Conservation (phyloP, 2,113 vertebrate genomes). For the Nannospalax galili region DNA sequence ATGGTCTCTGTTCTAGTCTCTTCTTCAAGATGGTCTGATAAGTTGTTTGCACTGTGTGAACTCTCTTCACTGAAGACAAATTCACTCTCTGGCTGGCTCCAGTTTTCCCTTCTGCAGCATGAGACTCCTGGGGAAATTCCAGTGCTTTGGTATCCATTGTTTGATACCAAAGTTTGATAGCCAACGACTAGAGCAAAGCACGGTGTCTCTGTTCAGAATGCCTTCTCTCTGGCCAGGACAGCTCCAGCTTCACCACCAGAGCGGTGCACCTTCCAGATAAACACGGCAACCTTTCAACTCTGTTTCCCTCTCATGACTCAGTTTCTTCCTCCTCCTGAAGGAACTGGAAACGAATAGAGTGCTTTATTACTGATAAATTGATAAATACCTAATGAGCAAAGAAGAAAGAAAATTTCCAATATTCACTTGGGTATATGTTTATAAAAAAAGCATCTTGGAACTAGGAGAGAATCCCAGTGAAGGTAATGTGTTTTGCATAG, state of each 20-base stretch:
- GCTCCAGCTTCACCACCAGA: not conserved
- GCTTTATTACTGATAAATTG: slow-evolving; percentile 1
- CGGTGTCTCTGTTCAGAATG: not conserved
- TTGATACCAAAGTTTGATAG: not conserved
- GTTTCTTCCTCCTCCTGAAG: not conserved
- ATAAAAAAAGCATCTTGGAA: slow-evolving; percentile 26
- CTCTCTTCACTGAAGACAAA: too few species aligned
- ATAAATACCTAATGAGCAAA: not conserved
- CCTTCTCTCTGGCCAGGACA: not conserved
- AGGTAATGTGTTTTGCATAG: slow-evolving; percentile 47
- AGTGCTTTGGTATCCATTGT: not conserved
- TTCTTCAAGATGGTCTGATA: not conserved
- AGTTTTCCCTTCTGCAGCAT: too few species aligned
- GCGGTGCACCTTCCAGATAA: not conserved
- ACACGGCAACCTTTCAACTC: not conserved
- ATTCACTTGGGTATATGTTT: slow-evolving; percentile 25
- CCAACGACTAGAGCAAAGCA: too few species aligned
- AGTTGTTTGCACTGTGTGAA: not conserved
- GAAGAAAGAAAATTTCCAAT: not conserved
- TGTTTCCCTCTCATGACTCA: not conserved
- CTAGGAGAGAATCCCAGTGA: not conserved
- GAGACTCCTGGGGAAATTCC: not conserved
- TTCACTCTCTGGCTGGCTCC: not conserved
- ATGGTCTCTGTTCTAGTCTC: too few species aligned
- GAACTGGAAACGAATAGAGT: not conserved